Conservation (phyloP, 2,113 vertebrate genomes). For the Lutjanus erythropterus region DNA sequence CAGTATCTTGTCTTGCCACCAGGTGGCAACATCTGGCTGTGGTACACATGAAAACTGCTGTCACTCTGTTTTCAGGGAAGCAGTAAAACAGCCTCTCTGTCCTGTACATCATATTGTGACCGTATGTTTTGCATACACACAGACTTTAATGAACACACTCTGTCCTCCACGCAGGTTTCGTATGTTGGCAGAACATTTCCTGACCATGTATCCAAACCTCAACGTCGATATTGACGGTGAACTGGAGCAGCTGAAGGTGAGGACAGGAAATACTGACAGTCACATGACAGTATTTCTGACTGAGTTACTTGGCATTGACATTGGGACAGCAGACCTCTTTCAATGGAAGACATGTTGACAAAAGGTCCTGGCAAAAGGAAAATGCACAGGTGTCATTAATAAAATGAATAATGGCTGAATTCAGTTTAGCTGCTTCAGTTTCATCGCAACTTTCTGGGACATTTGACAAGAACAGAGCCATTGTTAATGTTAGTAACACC, state of each 20-base stretch:
- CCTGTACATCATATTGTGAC: not conserved
- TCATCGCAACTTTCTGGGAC: too few species aligned
- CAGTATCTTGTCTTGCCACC: conserved; percentile 17
- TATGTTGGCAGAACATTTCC: conserved; percentile 84
- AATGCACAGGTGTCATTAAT: not conserved
- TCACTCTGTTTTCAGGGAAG: not conserved
- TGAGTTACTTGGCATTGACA: not conserved
- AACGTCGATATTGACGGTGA: conserved; percentile 83
- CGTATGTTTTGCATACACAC: not conserved
- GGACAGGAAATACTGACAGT: not conserved
- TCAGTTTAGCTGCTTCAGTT: too few species aligned
- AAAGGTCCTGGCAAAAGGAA: too few species aligned
- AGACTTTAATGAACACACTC: not conserved
- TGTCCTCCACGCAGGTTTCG: conserved; percentile 77
- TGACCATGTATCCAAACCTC: conserved; percentile 85
- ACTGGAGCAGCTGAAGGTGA: conserved; percentile 87
- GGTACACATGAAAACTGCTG: not conserved
- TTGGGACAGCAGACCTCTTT: not conserved
- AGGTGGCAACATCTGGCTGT: conserved; percentile 39
- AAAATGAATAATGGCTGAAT: not conserved
- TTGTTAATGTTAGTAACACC: not conserved
- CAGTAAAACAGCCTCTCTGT: not conserved
- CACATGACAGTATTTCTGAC: not conserved
- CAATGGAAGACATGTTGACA: too few species aligned
- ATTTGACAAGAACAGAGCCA: not conserved